Conservation (phyloP, 1,140 invertebrate genomes). For the Lucilia sericata region DNA sequence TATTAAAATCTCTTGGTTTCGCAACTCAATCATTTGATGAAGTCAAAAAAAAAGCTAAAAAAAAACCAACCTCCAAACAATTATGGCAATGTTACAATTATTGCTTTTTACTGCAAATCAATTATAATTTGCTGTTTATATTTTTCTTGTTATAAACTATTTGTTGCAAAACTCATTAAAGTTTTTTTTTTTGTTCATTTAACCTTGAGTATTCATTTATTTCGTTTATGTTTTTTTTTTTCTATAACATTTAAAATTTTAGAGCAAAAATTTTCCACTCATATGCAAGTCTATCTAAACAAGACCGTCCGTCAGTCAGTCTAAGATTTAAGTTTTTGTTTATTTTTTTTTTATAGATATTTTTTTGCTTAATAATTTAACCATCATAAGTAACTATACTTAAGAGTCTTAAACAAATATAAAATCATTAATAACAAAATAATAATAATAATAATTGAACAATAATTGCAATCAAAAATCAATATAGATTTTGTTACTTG, state of each 20-base stretch:
- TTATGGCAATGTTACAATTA: too few species aligned
- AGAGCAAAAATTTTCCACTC: neutral
- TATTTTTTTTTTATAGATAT: neutral
- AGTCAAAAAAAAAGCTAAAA: too few species aligned
- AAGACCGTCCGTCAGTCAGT: neutral
- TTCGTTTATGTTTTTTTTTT: neutral
- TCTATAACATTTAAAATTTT: neutral
- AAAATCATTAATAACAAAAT: neutral
- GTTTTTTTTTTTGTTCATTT: neutral
- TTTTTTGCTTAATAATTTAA: neutral
- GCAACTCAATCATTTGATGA: too few species aligned
- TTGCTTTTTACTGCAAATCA: neutral
- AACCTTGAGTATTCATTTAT: constrained; percentile 17
- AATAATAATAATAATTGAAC: too few species aligned
- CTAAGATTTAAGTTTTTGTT: neutral
- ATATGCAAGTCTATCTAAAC: neutral
- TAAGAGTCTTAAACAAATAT: neutral
- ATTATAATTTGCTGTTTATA: too few species aligned
- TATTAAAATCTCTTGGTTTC: too few species aligned
- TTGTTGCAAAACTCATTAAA: neutral
- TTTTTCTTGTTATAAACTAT: too few species aligned
- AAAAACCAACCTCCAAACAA: too few species aligned
- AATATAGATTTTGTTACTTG: too few species aligned
- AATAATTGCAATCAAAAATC: too few species aligned
- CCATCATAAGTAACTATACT: neutral